These are phyloP conservation scores for Drosophila ironensis DNA, from an alignment of 1,140 invertebrate genomes.

Conservation along the genomic window DNA sequence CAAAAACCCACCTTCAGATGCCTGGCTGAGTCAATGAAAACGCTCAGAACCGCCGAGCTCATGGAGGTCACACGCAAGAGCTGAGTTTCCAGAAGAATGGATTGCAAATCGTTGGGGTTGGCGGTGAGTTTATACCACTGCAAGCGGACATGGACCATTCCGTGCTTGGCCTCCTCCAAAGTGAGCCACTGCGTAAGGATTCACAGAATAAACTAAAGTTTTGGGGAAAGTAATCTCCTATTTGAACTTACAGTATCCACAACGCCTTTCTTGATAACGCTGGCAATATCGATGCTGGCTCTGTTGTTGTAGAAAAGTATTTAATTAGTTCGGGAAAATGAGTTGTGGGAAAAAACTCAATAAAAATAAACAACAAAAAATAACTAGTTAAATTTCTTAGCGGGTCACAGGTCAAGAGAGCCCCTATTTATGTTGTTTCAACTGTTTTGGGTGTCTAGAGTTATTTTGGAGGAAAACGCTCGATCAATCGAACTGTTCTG, in stretches of 20 bases:
- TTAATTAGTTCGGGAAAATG: background rate
- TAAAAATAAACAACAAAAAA: constrained; percentile 10
- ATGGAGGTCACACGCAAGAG: constrained; percentile 88
- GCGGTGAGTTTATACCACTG: constrained; percentile 93
- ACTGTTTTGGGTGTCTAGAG: background rate
- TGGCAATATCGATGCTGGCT: constrained; percentile 87
- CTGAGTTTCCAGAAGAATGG: constrained; percentile 89
- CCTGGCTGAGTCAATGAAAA: constrained; percentile 94
- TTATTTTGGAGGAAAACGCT: constrained; percentile 1
- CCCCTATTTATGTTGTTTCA: background rate
- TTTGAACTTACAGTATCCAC: constrained; percentile 86
- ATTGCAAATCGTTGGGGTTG: constrained; percentile 87
- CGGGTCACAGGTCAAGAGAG: constrained; percentile 3
- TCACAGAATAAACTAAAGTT: background rate
- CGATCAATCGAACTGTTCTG: constrained; percentile 17
- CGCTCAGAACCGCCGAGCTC: constrained; percentile 89
- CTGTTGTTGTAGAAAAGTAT: constrained; percentile 63
- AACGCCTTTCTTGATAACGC: constrained; percentile 86
- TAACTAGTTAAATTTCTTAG: constrained; percentile 14
- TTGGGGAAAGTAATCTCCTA: background rate
- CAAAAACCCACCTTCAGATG: constrained; percentile 89
- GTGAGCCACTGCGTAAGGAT: constrained; percentile 90
- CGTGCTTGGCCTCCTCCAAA: constrained; percentile 96
- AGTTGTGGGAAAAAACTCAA: background rate
- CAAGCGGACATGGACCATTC: constrained; percentile 93